Base-by-base conservation (phyloP, 2,113 vertebrate genomes). In the Calyptomena viridis region DNA sequence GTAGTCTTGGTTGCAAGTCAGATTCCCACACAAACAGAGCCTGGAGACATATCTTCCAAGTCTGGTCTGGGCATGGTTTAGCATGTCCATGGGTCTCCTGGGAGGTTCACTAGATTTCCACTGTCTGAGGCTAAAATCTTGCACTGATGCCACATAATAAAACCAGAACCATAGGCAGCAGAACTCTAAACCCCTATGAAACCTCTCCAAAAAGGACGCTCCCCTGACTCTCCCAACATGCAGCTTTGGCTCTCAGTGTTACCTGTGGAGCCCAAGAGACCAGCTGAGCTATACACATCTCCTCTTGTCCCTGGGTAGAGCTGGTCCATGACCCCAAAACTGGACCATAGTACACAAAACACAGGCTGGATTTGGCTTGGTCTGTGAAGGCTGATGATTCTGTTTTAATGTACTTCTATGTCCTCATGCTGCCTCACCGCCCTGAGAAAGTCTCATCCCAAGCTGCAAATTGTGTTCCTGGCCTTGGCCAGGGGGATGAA, bases 211-310 rank as follows among this genome's bases (percentile, higher is more conserved):
- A 79, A 42, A 3, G 7, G 50, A 74, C 12, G 39, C 16, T 69
- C 10, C 33, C 10, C 12, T 1, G 1, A 8, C n/a, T 23, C 25
- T 80, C 39, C 17, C 3, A 5, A 49, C 20, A 22, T 1, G 1
- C 17, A 68, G n/a, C 42, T 71, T 87, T 60, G 44, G 21, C 52
- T 93, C 23, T 79, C 3, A 1, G 27, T 50, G 35, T 68, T 49
- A 46, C 3, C 1, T 1, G 0, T 39, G 25, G 33, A 64, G 25
- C 55, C 37, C 1, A 0, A 23, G 40, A 50, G 37, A 49, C 15
- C 28, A 44, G 15, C 21, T 69, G n/a, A 69, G 11, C 19, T 9
- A 25, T 13, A 33, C 3, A 1, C 19, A 27, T 10, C 40, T 63
- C 20, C 25, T 49, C n/a, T 24, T 64, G 52, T 12, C 27, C 24